Base-by-base conservation (phyloP, 2,888 invertebrate species). In the Dromius quadrimaculatus region DNA sequence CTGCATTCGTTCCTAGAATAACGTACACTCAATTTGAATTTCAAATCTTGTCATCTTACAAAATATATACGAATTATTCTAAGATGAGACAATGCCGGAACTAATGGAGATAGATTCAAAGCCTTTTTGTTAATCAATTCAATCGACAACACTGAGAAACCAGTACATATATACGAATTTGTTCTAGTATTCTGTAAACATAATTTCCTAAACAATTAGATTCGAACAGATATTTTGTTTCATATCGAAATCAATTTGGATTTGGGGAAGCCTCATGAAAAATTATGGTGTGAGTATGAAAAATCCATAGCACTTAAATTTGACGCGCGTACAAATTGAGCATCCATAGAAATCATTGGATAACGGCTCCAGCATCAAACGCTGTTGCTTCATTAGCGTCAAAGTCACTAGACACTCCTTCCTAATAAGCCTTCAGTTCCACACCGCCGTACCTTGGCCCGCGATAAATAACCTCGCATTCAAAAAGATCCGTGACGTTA, bases 361-460 rank as follows among this genome's bases (percentile, higher is more conserved):
- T 41, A 41, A 41, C 41, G 41, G 41, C 41, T 41, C 15, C 41
- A 41, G 41, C 41, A 41, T 15, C 28, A 28, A 28, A 28, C 50
- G 28, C 28, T 54, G 50, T 28, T 23, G 50, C 50, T 54, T 54
- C 50, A 54, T 54, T 54, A 54, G 28, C 19, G 50, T 54, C 50
- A 54, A 23, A 23, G 50, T 23, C 50, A 54, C 28, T 15, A 36
- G 65, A 65, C 65, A 65, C 65, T 65, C 65, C 65, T 65, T 61
- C 47, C 65, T 50, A 65, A 65, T 65, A 47, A 50, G 47, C 50
- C 65, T 65, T 65, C 36, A 47, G 47, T 8, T 22, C 13, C 41
- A 2, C 8, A 17, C 28, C 50, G 50, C 23, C 15, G 50, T 54
- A 54, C 28, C 50, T 54, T 54, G 50, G 50, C 50, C 50, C 50